A percentile compares a stretch with the other conserved stretches of the same genome.
These are phyloP conservation scores for Cherax destructor DNA, from an alignment of 1,140 invertebrate species.

Conservation along the genomic window DNA sequence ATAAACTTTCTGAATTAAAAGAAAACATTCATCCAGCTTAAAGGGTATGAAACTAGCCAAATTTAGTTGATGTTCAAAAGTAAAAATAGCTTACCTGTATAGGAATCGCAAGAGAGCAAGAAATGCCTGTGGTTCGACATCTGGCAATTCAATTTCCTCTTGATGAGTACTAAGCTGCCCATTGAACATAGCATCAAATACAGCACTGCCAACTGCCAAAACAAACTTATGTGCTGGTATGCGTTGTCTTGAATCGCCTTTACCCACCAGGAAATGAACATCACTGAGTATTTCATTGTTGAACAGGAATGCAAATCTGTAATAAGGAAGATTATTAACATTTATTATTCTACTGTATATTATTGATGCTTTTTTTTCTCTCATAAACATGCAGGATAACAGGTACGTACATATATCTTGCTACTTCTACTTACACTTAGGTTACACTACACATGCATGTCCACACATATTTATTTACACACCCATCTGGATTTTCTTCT, in stretches of 20 bases:
- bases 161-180: slow-evolving; percentile 78
- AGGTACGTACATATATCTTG: too few relatives aligned
- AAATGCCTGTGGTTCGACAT: slow-evolving; percentile 89
- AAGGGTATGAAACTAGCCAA: too few relatives aligned
- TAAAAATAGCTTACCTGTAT: slow-evolving; percentile 74
- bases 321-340: not conserved
- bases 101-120: slow-evolving; percentile 81
- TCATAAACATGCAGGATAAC: too few relatives aligned
- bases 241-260: slow-evolving; percentile 81
- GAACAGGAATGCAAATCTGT: slow-evolving; percentile 83
- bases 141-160: slow-evolving; percentile 86
- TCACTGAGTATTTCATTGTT: slow-evolving; percentile 89
- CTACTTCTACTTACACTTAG: too few relatives aligned
- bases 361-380: too few relatives aligned
- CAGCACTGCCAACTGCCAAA: slow-evolving; percentile 85
- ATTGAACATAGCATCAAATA: slow-evolving; percentile 93
- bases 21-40: too few relatives aligned
- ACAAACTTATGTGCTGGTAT: slow-evolving; percentile 92
- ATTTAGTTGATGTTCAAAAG: not conserved
- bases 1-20: too few relatives aligned
- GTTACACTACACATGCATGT: too few relatives aligned
- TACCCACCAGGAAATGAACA: slow-evolving; percentile 83
- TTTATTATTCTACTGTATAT: too few relatives aligned
- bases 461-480: too few relatives aligned
- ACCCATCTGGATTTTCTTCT: too few relatives aligned